A percentile compares a stretch with the other conserved stretches of the same genome.
These are phyloP conservation scores for Drosophila sp. DNA, from an alignment of 1,140 invertebrate species.

Conservation along the genomic window DNA sequence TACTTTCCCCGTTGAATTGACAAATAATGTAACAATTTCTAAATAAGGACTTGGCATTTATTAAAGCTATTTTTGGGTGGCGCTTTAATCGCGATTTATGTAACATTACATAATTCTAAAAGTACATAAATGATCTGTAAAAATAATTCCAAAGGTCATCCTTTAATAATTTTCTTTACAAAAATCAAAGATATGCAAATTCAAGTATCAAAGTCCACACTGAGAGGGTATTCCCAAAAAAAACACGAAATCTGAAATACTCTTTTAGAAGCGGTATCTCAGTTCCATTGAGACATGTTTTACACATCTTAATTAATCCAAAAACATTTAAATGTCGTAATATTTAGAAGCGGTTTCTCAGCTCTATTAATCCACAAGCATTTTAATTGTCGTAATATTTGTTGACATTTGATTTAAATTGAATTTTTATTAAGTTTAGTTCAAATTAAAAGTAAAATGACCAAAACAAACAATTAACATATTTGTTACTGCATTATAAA, in stretches of 20 bases:
- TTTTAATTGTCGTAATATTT: too few species aligned
- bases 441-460: too few species aligned
- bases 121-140: constrained; percentile 1
- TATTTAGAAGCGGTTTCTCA: too few species aligned
- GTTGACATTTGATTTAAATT: too few species aligned
- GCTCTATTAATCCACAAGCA: too few species aligned
- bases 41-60: constrained; percentile 18
- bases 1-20: too few species aligned
- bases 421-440: too few species aligned
- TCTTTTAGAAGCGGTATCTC: background rate
- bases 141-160: background rate
- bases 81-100: constrained; percentile 5
- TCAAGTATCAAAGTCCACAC: constrained; percentile 47
- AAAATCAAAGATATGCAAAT: constrained; percentile 3
- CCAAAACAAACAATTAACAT: too few species aligned
- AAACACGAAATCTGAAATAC: constrained; percentile 18
- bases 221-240: constrained; percentile 27
- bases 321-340: too few species aligned
- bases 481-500: too few species aligned
- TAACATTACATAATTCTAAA: background rate
- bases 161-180: background rate
- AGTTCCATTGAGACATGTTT: background rate
- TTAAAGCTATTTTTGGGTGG: constrained; percentile 12
- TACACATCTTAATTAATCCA: too few species aligned
- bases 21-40: constrained; percentile 39